Percentiles rank a stretch among this genome's conserved stretches.
Conservation (phyloP, 2,113 vertebrate genomes). For the Rissa tridactyla region DNA sequence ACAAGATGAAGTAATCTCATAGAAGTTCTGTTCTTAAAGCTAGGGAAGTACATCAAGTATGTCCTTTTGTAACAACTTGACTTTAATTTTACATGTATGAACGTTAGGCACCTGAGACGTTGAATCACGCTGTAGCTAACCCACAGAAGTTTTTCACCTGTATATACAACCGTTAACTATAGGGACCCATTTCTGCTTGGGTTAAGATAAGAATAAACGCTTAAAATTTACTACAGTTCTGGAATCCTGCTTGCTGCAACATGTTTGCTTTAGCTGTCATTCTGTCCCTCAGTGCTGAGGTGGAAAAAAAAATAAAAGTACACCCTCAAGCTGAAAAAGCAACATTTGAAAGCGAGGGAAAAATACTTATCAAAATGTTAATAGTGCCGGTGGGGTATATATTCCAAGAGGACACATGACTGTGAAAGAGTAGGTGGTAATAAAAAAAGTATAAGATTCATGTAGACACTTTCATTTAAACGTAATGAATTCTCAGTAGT, state of each 20-base stretch:
- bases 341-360: not conserved
- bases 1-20: not conserved
- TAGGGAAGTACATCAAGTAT: not conserved
- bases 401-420: not conserved
- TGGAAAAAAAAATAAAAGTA: not conserved
- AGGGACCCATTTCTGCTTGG: not conserved
- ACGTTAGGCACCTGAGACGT: not conserved
- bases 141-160: not conserved
- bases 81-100: not conserved
- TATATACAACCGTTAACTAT: not conserved
- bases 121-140: not conserved
- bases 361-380: not conserved
- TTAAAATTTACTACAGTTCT: not conserved
- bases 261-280: not conserved
- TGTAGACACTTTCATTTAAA: not conserved
- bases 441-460: not conserved
- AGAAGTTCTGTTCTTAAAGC: not conserved
- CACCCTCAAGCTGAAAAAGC: not conserved
- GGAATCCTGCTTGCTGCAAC: not conserved
- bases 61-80: not conserved
- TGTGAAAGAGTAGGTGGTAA: not conserved
- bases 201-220: not conserved
- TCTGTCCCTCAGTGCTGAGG: not conserved
- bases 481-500: not conserved
- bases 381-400: not conserved